phyloP scores from a whole-genome alignment of 1,140 invertebrate genomes.

The Drosophila funebris region DNA sequence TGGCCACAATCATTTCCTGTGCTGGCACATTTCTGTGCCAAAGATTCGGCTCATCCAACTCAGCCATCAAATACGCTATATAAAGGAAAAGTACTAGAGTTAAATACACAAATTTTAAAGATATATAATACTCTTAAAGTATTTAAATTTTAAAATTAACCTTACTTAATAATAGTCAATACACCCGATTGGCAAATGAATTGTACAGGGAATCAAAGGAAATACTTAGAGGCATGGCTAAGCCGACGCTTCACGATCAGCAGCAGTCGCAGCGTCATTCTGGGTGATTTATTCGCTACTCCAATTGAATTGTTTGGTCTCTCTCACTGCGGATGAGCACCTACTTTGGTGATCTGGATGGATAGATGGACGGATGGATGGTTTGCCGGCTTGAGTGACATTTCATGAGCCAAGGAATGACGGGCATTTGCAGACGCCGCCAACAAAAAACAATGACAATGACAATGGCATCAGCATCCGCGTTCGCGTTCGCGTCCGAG shows the following conservation, averaged over 20 bases:
- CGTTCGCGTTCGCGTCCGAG: background rate
- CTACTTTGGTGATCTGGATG: slow-evolving; percentile 21
- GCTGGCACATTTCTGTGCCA: background rate
- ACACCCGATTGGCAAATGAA: background rate
- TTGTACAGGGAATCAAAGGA: slow-evolving; percentile 21
- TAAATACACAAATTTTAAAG: background rate
- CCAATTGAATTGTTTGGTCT: slow-evolving; percentile 80
- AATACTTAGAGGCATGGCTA: slow-evolving; percentile 11
- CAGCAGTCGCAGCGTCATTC: slow-evolving; percentile 39
- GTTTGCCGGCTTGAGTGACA: slow-evolving; percentile 66
- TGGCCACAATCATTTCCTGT: slow-evolving; percentile 48
- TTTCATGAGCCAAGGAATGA: slow-evolving; percentile 69
- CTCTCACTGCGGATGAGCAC: slow-evolving; percentile 25
- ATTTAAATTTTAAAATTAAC: too few relatives aligned
- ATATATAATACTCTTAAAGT: too few relatives aligned
- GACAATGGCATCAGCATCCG: slow-evolving; percentile 12
- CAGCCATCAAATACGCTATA: background rate
- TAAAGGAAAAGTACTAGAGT: too few relatives aligned
- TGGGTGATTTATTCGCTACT: slow-evolving; percentile 78
- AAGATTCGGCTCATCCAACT: background rate
- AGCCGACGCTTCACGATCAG: slow-evolving; percentile 39
- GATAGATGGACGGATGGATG: slow-evolving; percentile 25
- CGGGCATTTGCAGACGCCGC: slow-evolving; percentile 70
- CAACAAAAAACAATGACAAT: slow-evolving; percentile 41
- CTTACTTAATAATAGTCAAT: background rate